Base-by-base conservation (phyloP, 2,888 invertebrate species). In the Drosophila merina region DNA sequence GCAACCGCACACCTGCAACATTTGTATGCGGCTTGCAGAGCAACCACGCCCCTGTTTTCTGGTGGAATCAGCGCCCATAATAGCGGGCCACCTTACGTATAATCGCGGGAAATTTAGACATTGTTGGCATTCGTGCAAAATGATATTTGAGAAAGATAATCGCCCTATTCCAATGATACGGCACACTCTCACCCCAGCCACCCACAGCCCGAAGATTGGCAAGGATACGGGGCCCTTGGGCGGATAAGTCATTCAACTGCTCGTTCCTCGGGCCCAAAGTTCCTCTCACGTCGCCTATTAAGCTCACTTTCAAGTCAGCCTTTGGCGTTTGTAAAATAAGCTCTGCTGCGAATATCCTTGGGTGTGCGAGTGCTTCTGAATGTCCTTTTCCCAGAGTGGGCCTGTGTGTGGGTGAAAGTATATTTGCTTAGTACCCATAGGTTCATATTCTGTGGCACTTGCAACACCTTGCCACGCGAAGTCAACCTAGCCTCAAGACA, bases 91-190 rank as follows among this genome's bases (percentile, higher is more conserved):
- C 60, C 64, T 57, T 57, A 55, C 59, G 66, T 60, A 72, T 80
- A 71, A 83, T 69, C 74, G 60, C 60, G 58, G 50, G 58, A 74
- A 75, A 78, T 82, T 72, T 73, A 82, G 84, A 87, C 75, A 86
- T 87, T 86, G 83, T 82, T 85, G 76, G 78, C 74, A 58, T 82
- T 75, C 84, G 88, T 84, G 88, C 83, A 56, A 75, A 87, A 86
- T 82, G 75, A 87, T 84, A 84, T 87, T 85, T 83, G 84, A 63
- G 67, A 48, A 71, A 85, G 84, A 87, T 84, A 84, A 84, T 87
- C 88, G 75, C 74, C 57, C 52, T 84, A 85, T 87, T 87, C 79
- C 76, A 70, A 75, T 70, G 63, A 85, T 76, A 77, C 26, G 30
- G 42, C 48, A 60, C 48, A 51, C 62, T 40, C 57, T 58, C 66